Conservation (phyloP, 2,113 vertebrate genomes). For the Melospiza georgiana region DNA sequence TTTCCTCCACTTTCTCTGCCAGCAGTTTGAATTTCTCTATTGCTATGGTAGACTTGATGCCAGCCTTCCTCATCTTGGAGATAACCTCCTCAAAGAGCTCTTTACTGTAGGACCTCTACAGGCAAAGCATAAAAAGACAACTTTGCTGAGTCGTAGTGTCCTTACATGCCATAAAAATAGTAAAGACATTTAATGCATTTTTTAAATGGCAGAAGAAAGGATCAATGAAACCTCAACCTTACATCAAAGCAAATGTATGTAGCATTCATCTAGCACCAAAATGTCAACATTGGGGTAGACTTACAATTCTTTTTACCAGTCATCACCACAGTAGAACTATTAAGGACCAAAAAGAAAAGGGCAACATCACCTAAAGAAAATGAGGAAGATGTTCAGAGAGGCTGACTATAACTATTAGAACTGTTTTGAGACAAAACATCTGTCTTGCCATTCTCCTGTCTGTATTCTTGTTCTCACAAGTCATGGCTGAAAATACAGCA, state of each 20-base stretch:
- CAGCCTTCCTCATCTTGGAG: conserved; percentile 97
- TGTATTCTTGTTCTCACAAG: background rate
- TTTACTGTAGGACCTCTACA: conserved; percentile 95
- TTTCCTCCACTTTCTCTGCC: conserved; percentile 94
- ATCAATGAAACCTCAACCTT: background rate
- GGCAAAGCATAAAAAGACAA: background rate
- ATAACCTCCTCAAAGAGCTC: conserved; percentile 98
- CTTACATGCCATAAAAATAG: background rate
- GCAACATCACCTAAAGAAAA: background rate
- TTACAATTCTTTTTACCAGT: background rate
- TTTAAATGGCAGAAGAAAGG: background rate
- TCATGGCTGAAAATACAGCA: background rate
- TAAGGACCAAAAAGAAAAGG: background rate
- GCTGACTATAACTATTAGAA: background rate
- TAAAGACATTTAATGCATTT: background rate
- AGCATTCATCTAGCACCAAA: background rate
- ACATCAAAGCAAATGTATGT: background rate
- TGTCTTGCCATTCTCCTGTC: background rate
- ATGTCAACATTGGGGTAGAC: background rate
- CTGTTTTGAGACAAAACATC: background rate
- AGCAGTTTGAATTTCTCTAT: conserved; percentile 99
- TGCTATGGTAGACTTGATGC: conserved; percentile 97
- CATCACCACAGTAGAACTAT: background rate
- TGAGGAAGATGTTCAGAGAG: background rate
- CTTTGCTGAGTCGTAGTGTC: background rate